Conservation (phyloP, 2,113 vertebrate genomes). For the Paracanthobrama guichenoti region DNA sequence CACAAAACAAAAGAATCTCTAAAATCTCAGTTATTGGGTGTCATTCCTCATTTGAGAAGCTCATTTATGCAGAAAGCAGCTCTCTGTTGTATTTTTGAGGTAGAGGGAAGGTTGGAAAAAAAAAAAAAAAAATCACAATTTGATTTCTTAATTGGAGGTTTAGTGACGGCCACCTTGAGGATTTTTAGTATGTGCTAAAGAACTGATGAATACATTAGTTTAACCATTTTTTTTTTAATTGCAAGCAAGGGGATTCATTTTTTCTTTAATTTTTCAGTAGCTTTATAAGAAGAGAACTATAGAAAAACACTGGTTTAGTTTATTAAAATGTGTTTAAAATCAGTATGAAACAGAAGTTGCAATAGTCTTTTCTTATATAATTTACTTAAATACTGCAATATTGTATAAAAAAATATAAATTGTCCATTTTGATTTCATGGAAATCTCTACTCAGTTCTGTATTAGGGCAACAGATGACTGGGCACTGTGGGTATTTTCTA, state of each 20-base stretch:
- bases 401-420: too few relatives aligned
- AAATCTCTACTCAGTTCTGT: background rate
- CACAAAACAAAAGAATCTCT: background rate
- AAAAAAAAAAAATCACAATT: background rate
- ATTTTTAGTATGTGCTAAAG: conserved; percentile 7
- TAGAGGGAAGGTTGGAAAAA: background rate
- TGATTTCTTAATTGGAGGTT: conserved; percentile 9
- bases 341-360: too few relatives aligned
- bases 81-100: background rate
- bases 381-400: too few relatives aligned
- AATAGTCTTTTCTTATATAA: too few relatives aligned
- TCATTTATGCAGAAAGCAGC: background rate
- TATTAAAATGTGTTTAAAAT: too few relatives aligned
- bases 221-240: background rate
- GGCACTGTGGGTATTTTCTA: background rate
- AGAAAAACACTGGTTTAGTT: background rate
- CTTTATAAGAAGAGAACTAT: background rate
- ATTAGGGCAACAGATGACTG: conserved; percentile 5
- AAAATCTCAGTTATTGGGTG: background rate
- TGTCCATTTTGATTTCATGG: background rate
- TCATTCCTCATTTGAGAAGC: background rate
- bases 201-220: background rate
- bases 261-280: background rate
- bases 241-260: background rate
- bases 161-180: background rate